Evolutionary conservation across 2,797 vertebrate genomes (phyloP).

Genomic region (Sebastes nivosus): DNA sequence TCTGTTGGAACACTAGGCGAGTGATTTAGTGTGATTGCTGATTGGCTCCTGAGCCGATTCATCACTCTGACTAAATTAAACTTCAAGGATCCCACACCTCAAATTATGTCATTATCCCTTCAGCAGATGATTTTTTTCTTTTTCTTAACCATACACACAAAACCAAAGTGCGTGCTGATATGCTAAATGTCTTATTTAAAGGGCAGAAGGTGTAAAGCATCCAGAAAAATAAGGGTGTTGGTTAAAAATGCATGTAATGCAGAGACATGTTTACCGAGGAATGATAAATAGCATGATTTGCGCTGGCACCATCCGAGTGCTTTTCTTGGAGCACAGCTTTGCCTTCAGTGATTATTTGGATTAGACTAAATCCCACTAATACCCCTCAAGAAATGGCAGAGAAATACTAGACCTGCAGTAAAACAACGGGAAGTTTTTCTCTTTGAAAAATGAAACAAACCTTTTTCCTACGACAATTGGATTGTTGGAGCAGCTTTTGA

Average conservation of each 20-base stretch:
- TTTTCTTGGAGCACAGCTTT: constrained; percentile 65
- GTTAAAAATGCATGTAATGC: constrained; percentile 65
- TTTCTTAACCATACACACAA: constrained; percentile 20
- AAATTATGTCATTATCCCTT: constrained; percentile 66
- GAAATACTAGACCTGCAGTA: constrained; percentile 34
- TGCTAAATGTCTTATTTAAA: constrained; percentile 33
- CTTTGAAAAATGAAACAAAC: background rate
- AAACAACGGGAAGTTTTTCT: background rate
- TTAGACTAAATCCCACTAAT: constrained; percentile 50
- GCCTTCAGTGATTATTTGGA: constrained; percentile 60
- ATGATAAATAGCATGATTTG: constrained; percentile 70
- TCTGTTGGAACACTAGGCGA: background rate
- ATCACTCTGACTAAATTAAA: constrained; percentile 36
- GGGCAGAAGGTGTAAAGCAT: constrained; percentile 54
- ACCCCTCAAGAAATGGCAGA: constrained; percentile 14
- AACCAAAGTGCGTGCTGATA: constrained; percentile 35
- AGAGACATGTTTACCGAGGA: constrained; percentile 70
- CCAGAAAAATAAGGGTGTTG: constrained; percentile 63
- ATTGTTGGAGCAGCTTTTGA: background rate
- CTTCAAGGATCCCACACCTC: constrained; percentile 40
- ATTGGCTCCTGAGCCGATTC: constrained; percentile 30
- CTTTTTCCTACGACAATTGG: background rate
- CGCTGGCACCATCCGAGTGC: constrained; percentile 46
- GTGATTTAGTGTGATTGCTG: constrained; percentile 40
- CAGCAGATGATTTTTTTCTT: constrained; percentile 7